Base-by-base conservation (phyloP, 2,797 vertebrate genomes). In the Pangasius mekongensis region DNA sequence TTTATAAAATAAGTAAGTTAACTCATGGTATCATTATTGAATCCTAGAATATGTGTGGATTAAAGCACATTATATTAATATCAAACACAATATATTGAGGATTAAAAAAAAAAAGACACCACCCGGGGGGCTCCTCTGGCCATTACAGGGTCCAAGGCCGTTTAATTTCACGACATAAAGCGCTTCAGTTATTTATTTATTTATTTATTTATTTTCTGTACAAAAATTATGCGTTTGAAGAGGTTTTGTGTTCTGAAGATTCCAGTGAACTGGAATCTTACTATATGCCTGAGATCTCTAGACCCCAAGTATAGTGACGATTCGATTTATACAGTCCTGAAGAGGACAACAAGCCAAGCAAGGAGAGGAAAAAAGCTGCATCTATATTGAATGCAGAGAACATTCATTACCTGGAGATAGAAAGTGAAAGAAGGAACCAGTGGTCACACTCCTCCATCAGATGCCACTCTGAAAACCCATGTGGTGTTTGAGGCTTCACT, bases 401-500 rank as follows among this genome's bases (percentile, higher is more conserved):
- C 67, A 54, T 58, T 33, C 81, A 83, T 88, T 71, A 64, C 74
- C 76, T 81, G 60, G 52, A 58, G 11, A 54, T 39, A 52, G 64
- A 80, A 85, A 80, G 74, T 33, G 18, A 82, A 76, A 88, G 77
- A 77, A 89, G 89, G 86, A 88, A 60, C 89, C 85, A 87, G 43
- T 82, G 78, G 54, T 86, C 88, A 89, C 86, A 86, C 89, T 76
- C 89, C 91, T 87, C 89, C 85, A 84, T 69, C 87, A 87, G 92
- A 91, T 91, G 89, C 90, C 91, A 89, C 78, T 84, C 62, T 87
- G 66, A 87, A 89, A 49, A 81, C 89, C 91, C 90, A 91, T 78
- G 92, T 88, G 39, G 91, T 89, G 91, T 91, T 91, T 93, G 90
- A 71, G 66, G 11, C 18, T 93, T 92, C 92, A 91, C 89, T 89